phyloP scores from a whole-genome alignment of 2,797 vertebrate genomes.

The Eurystomus glaucurus region DNA sequence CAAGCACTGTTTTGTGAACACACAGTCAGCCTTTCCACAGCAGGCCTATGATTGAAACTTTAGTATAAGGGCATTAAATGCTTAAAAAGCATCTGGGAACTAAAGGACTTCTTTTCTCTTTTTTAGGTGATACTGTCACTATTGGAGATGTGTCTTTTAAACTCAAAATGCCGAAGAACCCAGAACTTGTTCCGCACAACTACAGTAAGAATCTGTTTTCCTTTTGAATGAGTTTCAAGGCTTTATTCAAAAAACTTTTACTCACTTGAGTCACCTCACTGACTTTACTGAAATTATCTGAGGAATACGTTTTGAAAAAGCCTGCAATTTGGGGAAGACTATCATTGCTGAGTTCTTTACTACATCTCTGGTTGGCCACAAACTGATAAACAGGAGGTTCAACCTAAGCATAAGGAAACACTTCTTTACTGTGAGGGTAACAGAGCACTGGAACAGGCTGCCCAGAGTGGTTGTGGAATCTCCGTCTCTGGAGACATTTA shows the following conservation, averaged over 20 bases:
- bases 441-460: too few relatives aligned
- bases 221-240: background rate
- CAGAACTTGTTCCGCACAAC: constrained; percentile 95
- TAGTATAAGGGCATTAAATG: background rate
- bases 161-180: constrained; percentile 91
- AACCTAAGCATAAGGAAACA: too few relatives aligned
- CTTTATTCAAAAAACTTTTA: background rate
- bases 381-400: too few relatives aligned
- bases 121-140: constrained; percentile 91
- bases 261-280: background rate
- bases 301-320: background rate
- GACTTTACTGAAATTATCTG: background rate
- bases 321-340: background rate
- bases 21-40: background rate
- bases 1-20: background rate
- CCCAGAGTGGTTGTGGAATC: too few relatives aligned
- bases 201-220: constrained; percentile 89
- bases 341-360: background rate
- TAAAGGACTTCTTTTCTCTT: constrained; percentile 36
- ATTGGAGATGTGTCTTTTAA: constrained; percentile 94
- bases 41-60: background rate
- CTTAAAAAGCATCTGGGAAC: background rate
- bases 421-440: too few relatives aligned
- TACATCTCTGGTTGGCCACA: background rate
- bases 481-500: too few relatives aligned